phyloP scores from a whole-genome alignment of 1,140 invertebrate genomes.

The Drosophila gunungcola region DNA sequence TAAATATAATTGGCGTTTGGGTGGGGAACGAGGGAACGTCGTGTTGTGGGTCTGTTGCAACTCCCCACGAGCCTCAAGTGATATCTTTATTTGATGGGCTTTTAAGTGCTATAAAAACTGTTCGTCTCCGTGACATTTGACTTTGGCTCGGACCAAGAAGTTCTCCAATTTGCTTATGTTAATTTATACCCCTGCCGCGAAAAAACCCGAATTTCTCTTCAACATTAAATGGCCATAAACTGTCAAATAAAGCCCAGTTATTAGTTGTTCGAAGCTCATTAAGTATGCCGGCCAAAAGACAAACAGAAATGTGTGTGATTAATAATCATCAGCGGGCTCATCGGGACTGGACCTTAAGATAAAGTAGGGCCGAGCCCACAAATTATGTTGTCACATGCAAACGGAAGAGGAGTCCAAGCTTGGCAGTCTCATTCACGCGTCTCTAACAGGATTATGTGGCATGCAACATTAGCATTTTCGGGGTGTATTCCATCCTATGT shows the following conservation, averaged over 20 bases:
- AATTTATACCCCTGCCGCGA: conserved; percentile 24
- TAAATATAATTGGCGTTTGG: conserved; percentile 59
- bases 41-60: conserved; percentile 56
- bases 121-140: conserved; percentile 54
- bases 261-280: conserved; percentile 75
- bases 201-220: conserved; percentile 30
- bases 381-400: conserved; percentile 83
- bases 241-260: conserved; percentile 74
- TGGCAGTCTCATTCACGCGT: conserved; percentile 65
- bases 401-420: conserved; percentile 25
- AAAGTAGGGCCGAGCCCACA: conserved; percentile 58
- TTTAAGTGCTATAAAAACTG: conserved; percentile 61
- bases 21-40: conserved; percentile 11
- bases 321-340: conserved; percentile 54
- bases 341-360: conserved; percentile 40
- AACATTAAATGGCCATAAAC: conserved; percentile 73
- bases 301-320: conserved; percentile 66
- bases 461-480: conserved; percentile 74
- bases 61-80: conserved; percentile 28
- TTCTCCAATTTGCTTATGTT: conserved; percentile 24
- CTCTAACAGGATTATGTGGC: conserved; percentile 79
- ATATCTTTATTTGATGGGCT: conserved; percentile 60
- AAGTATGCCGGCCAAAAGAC: conserved; percentile 61
- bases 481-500: conserved; percentile 9
- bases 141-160: conserved; percentile 33